Percentiles rank a stretch among this genome's conserved stretches.
phyloP scores from a whole-genome alignment of 2,888 invertebrate genomes.

The Amiota communis region DNA sequence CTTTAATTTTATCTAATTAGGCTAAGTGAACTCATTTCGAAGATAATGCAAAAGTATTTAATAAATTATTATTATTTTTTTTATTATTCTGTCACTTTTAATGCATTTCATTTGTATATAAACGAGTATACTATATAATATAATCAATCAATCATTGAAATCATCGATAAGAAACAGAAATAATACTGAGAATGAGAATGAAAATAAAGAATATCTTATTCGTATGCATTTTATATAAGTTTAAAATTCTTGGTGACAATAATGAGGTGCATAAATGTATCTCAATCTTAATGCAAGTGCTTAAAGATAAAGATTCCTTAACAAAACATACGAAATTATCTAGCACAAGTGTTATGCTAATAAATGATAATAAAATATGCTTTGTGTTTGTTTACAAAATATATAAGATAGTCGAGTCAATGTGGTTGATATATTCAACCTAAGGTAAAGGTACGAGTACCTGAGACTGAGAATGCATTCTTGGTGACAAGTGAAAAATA shows the following conservation, averaged over 20 bases:
- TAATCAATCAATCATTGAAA: slow-evolving; percentile 21
- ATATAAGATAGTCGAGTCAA: neutral
- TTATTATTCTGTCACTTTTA: neutral
- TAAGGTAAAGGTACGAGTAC: slow-evolving; percentile 25
- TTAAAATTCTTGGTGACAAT: too few relatives aligned
- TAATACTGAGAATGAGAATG: neutral
- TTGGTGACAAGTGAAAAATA: slow-evolving; percentile 7
- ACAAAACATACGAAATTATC: neutral
- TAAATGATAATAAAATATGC: slow-evolving; percentile 50
- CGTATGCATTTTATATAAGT: too few relatives aligned
- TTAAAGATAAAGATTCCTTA: too few relatives aligned
- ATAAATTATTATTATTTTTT: slow-evolving; percentile 62
- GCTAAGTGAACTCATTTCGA: slow-evolving; percentile 57
- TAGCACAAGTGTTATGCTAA: slow-evolving; percentile 67
- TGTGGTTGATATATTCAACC: neutral
- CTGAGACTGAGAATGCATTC: slow-evolving; percentile 9
- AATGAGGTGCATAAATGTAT: too few relatives aligned
- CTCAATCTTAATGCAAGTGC: too few relatives aligned
- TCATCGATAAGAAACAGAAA: neutral
- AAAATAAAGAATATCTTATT: neutral
- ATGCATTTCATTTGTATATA: neutral
- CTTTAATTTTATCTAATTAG: slow-evolving; percentile 63
- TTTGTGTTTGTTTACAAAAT: slow-evolving; percentile 7
- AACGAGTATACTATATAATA: too few relatives aligned
- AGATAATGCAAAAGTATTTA: slow-evolving; percentile 36